A percentile compares a stretch with the other conserved stretches of the same genome.
Evolutionary conservation across 2,888 invertebrate species (phyloP).

Genomic region (Coleophora flavipennella): DNA sequence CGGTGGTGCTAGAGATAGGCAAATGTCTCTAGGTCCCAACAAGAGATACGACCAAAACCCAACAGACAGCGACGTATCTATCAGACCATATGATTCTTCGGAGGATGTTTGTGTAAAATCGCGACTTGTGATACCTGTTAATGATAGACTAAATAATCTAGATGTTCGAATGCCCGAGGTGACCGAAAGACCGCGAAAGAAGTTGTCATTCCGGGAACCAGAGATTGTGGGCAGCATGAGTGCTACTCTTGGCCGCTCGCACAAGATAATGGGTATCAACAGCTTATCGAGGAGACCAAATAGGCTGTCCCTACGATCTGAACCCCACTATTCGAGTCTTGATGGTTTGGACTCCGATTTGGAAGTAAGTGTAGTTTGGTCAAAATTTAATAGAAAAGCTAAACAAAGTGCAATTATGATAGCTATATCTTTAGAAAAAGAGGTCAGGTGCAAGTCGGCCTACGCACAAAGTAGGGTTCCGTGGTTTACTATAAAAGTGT

Average conservation of each 20-base stretch:
- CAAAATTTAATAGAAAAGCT: too few relatives aligned
- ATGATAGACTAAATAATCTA: slow-evolving; percentile 47
- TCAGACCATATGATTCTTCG: slow-evolving; percentile 43
- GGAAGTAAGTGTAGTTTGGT: slow-evolving; percentile 71
- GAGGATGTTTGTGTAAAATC: slow-evolving; percentile 59
- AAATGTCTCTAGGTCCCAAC: slow-evolving; percentile 51
- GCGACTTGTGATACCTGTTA: slow-evolving; percentile 49
- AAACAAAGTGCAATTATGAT: too few relatives aligned
- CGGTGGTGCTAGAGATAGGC: slow-evolving; percentile 36
- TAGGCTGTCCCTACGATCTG: slow-evolving; percentile 39
- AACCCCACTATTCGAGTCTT: slow-evolving; percentile 52
- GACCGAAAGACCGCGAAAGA: slow-evolving; percentile 81
- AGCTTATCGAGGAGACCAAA: slow-evolving; percentile 49
- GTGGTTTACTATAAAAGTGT: too few relatives aligned
- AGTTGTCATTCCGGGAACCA: slow-evolving; percentile 89
- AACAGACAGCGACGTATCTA: slow-evolving; percentile 31
- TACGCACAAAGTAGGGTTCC: too few relatives aligned
- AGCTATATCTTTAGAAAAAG: too few relatives aligned
- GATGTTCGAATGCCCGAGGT: slow-evolving; percentile 41
- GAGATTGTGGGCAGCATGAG: slow-evolving; percentile 73
- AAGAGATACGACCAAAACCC: slow-evolving; percentile 40
- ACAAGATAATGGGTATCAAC: slow-evolving; percentile 59
- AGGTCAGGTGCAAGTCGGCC: too few relatives aligned
- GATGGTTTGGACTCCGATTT: slow-evolving; percentile 74
- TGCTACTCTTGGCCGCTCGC: slow-evolving; percentile 49